phyloP scores from a whole-genome alignment of 2,888 invertebrate genomes.

The Ceramica pisi region DNA sequence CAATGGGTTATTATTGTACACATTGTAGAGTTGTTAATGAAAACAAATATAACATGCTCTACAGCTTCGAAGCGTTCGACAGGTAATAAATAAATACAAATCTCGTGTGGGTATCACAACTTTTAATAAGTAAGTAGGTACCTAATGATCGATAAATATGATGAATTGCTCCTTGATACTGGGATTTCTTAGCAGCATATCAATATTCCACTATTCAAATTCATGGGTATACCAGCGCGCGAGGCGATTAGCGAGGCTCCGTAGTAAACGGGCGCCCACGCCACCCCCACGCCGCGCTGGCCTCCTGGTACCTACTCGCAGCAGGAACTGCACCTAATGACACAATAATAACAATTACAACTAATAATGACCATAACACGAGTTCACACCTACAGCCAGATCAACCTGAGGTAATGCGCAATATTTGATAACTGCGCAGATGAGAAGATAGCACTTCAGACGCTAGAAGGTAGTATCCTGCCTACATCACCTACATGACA shows the following conservation, averaged over 20 bases:
- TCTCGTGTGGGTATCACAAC: conserved; percentile 41
- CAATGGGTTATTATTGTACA: background rate
- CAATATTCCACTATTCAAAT: conserved; percentile 58
- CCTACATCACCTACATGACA: too few relatives aligned
- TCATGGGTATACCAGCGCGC: conserved; percentile 35
- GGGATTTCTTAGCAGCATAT: conserved; percentile 32
- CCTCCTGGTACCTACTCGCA: conserved; percentile 51
- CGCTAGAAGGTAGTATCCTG: background rate
- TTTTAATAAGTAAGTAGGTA: conserved; percentile 25
- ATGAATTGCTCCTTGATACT: conserved; percentile 36
- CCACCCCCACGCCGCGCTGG: conserved; percentile 59
- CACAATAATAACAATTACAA: conserved; percentile 49
- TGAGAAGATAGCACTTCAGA: background rate
- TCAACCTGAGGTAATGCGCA: conserved; percentile 23
- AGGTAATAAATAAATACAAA: conserved; percentile 20
- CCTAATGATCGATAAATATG: conserved; percentile 36
- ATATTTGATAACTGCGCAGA: conserved; percentile 34
- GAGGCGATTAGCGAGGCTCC: conserved; percentile 33
- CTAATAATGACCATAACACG: conserved; percentile 51
- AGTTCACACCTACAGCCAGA: conserved; percentile 54
- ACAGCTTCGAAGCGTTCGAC: background rate
- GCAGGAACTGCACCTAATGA: conserved; percentile 51
- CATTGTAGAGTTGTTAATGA: conserved; percentile 9
- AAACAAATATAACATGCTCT: conserved; percentile 35
- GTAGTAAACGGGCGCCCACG: conserved; percentile 64